Percentiles rank a stretch among this genome's conserved stretches.
Evolutionary conservation across 1,140 invertebrate genomes (phyloP).

Genomic region (Nebria ingens): DNA sequence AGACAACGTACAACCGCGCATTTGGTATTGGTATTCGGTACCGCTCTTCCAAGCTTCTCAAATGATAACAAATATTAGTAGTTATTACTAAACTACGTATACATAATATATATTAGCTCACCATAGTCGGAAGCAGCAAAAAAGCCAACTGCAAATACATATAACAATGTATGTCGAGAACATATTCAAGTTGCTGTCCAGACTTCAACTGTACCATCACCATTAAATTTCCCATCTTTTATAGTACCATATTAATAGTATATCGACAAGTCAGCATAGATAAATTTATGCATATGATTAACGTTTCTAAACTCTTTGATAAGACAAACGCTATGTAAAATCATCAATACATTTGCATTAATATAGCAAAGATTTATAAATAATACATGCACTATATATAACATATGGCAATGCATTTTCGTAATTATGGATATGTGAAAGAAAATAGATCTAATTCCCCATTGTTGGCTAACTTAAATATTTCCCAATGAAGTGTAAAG

Average conservation of each 20-base stretch:
- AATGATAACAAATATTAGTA: slow-evolving; percentile 11
- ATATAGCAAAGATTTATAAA: too few relatives aligned
- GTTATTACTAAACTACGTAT: background rate
- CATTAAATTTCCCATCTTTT: background rate
- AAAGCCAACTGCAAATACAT: slow-evolving; percentile 25
- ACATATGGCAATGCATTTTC: too few relatives aligned
- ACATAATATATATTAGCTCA: background rate
- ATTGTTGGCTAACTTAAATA: too few relatives aligned
- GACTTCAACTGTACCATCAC: slow-evolving; percentile 1
- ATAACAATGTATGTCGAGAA: slow-evolving; percentile 20
- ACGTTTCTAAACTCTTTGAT: too few relatives aligned
- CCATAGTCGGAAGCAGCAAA: slow-evolving; percentile 20
- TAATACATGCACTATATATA: too few relatives aligned
- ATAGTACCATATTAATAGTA: background rate
- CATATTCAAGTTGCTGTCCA: slow-evolving; percentile 18
- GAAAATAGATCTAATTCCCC: too few relatives aligned
- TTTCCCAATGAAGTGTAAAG: too few relatives aligned
- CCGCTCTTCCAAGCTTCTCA: slow-evolving; percentile 41
- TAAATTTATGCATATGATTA: too few relatives aligned
- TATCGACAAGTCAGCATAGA: background rate
- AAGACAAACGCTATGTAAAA: too few relatives aligned
- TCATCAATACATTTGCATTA: too few relatives aligned
- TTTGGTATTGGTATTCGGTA: slow-evolving; percentile 47
- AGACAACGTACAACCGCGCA: slow-evolving; percentile 45
- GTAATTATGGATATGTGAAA: too few relatives aligned